phyloP scores from a whole-genome alignment of 2,888 invertebrate species.

The Caenorhabditis afra region DNA sequence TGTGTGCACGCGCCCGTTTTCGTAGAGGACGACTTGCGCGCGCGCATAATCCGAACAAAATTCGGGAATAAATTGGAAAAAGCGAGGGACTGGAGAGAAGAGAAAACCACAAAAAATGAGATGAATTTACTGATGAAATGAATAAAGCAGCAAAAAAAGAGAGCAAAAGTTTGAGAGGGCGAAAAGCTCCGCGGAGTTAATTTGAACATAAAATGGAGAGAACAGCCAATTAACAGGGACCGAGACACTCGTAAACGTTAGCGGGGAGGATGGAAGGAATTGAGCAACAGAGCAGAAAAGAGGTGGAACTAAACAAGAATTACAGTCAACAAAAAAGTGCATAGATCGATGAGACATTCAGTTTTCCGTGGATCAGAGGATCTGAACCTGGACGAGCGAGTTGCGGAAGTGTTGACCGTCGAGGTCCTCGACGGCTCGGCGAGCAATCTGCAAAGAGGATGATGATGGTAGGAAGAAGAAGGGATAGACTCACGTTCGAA shows the following conservation, averaged over 20 bases:
- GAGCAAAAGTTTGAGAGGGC: no score
- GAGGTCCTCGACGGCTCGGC: constrained; percentile 26
- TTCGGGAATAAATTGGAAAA: not conserved
- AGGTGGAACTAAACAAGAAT: not conserved
- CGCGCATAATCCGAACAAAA: constrained; percentile 17
- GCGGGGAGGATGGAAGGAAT: no score
- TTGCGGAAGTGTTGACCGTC: constrained; percentile 34
- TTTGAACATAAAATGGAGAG: no score
- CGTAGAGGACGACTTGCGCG: not conserved
- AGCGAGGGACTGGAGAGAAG: no score
- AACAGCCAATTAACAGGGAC: no score
- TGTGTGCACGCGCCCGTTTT: no score
- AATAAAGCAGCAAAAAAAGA: no score
- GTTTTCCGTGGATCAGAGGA: not conserved
- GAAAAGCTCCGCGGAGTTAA: no score
- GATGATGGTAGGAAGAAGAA: not conserved
- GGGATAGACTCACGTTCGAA: constrained; percentile 50
- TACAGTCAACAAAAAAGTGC: constrained; percentile 6
- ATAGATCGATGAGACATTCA: no score
- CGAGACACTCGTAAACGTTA: no score
- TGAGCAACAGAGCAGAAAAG: no score
- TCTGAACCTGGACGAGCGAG: not conserved
- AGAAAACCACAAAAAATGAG: not conserved
- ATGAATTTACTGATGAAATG: not conserved
- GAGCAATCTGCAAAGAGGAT: constrained; percentile 36